Evolutionary conservation across 23 tunicate genomes (phyloP).

Genomic region (Trididemnum nubilum): DNA sequence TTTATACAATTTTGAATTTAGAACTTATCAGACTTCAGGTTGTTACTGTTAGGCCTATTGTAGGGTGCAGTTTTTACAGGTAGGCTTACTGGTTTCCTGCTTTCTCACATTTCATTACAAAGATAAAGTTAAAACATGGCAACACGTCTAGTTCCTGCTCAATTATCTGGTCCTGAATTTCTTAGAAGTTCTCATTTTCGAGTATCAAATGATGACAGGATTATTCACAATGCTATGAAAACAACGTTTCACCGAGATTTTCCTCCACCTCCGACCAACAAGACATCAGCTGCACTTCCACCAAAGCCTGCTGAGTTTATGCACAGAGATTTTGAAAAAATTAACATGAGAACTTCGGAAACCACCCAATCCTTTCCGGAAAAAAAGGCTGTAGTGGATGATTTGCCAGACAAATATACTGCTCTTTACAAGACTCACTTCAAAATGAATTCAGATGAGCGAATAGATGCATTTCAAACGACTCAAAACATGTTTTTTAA

Average conservation of each 20-base stretch:
- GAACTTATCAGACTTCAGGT: too few species aligned
- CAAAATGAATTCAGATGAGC: slow-evolving; percentile 68
- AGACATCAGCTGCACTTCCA: slow-evolving; percentile 64
- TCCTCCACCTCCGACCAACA: slow-evolving; percentile 42
- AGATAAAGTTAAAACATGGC: too few species aligned
- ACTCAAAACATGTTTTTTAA: slow-evolving; percentile 58
- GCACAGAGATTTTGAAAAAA: slow-evolving; percentile 76
- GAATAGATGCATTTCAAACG: slow-evolving; percentile 65
- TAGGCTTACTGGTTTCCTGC: too few species aligned
- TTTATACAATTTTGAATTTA: too few species aligned
- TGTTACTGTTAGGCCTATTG: too few species aligned
- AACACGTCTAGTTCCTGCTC: slow-evolving; percentile 46
- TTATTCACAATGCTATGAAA: slow-evolving; percentile 51
- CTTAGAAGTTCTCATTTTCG: slow-evolving; percentile 69
- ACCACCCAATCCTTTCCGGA: slow-evolving; percentile 61
- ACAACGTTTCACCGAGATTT: slow-evolving; percentile 75
- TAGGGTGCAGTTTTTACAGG: too few species aligned
- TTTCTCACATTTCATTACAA: too few species aligned
- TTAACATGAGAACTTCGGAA: slow-evolving; percentile 56
- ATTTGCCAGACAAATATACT: slow-evolving; percentile 64
- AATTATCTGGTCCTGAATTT: slow-evolving; percentile 61
- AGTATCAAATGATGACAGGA: slow-evolving; percentile 67
- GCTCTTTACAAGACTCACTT: slow-evolving; percentile 78
- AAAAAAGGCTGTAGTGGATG: slow-evolving; percentile 38
- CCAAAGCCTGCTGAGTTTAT: slow-evolving; percentile 64